A percentile compares a stretch with the other conserved stretches of the same genome.
Evolutionary conservation across 1,140 invertebrate genomes (phyloP).

Genomic region (Anastrepha obliqua): DNA sequence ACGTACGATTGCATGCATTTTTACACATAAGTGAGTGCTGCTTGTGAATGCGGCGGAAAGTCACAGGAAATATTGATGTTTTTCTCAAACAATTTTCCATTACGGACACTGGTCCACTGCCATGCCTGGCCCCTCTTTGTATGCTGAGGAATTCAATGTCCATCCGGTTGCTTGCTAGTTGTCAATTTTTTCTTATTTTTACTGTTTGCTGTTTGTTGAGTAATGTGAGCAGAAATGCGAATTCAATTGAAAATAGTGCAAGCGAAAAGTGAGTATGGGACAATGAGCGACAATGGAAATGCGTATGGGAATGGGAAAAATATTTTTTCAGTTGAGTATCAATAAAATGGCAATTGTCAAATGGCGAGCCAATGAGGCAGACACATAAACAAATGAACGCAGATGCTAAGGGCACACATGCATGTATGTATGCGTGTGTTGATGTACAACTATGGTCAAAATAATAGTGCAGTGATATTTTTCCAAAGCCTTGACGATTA

Average conservation of each 20-base stretch:
- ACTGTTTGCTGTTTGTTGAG: background rate
- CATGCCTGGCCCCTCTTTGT: background rate
- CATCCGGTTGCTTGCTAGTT: conserved; percentile 25
- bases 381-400: too few species aligned
- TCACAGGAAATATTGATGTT: conserved; percentile 22
- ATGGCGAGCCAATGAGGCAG: background rate
- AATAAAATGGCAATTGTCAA: conserved; percentile 17
- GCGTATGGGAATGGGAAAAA: background rate
- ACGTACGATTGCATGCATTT: background rate
- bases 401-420: background rate
- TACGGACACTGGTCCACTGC: conserved; percentile 9
- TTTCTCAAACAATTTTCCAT: conserved; percentile 34
- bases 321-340: background rate
- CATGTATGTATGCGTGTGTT: background rate
- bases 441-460: too few species aligned
- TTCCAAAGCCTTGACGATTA: background rate
- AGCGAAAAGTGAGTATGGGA: conserved; percentile 7
- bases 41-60: background rate
- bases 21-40: background rate
- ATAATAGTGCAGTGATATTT: background rate
- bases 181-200: background rate
- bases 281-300: background rate
- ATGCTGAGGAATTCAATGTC: conserved; percentile 17
- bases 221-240: conserved; percentile 30
- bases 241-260: conserved; percentile 37